Evolutionary conservation across 1,140 invertebrate genomes (phyloP), one percentile per base, ranked within the genome.

Genomic region (Macrostomum lignano): DNA sequence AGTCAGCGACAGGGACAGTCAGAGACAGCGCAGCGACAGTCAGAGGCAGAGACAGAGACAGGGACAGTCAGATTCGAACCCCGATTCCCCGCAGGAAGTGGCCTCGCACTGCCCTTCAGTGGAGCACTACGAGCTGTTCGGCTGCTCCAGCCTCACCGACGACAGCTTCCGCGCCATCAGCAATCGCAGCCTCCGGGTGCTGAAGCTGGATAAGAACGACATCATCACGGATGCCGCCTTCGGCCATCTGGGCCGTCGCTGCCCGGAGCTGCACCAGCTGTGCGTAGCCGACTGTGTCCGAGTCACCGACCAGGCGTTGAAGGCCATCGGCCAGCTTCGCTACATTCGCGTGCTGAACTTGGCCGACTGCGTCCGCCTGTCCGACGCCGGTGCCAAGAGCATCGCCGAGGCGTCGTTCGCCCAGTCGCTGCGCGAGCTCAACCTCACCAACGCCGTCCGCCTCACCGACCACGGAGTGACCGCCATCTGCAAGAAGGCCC

Each of bases 351-450:
- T 57, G n/a, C 39, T 52, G 11, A 58, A 58, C 36, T 35, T 57
- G 15, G 51, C 55, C 11, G 55, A 58, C 39, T 55, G 53, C 44
- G 46, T 57, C 9, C 45, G 52, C 24, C 46, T 58, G 3, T 55
- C 44, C 22, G 53, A 56, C 36, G 38, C 39, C 17, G 55, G 55
- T 6, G 46, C 58, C 2, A 37, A 47, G 17, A 36, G 45, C 21
- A 25, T 58, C 11, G 40, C 46, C 2, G 55, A 58, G 13, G 48
- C 51, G 21, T 35, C 43, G 9, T 50, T 46, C 40, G 45, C 47
- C 3, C 38, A 36, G 10, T 47, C 45, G 33, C 31, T 58, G n/a
- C 34, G 49, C 25, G 54, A 57, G 40, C 40, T 58, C 6, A 56
- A 56, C 36, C 37, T 58, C 3, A 54, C 55, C 7, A 57, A 57